Evolutionary conservation across 1,140 invertebrate genomes (phyloP).

Genomic region (Procambarus clarkii): DNA sequence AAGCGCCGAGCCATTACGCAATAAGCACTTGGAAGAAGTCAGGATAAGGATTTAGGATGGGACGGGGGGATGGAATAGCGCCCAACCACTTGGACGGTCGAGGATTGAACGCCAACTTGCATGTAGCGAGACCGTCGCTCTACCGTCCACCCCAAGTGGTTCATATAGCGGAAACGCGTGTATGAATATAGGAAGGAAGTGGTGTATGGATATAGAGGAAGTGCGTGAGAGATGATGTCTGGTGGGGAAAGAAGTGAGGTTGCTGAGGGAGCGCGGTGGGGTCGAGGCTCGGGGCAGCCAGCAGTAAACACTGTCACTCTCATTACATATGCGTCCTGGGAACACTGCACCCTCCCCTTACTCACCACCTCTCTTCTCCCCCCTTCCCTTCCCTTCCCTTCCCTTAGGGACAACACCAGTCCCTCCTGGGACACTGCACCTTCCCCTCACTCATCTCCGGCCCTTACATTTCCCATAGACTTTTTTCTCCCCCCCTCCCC

Average conservation of each 20-base stretch:
- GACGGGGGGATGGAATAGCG: too few species aligned
- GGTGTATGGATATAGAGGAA: background rate
- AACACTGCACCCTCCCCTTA: background rate
- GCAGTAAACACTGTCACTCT: conserved; percentile 18
- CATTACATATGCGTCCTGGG: conserved; percentile 42
- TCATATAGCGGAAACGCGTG: background rate
- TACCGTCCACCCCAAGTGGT: too few species aligned
- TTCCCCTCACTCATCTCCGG: too few species aligned
- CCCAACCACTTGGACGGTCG: too few species aligned
- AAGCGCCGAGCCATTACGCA: too few species aligned
- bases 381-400: background rate
- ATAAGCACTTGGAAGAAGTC: too few species aligned
- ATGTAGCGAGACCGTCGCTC: too few species aligned
- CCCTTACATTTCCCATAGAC: too few species aligned
- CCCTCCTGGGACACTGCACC: conserved; percentile 1
- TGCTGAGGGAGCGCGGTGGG: background rate
- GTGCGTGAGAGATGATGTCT: background rate
- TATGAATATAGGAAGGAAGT: background rate
- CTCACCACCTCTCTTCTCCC: background rate
- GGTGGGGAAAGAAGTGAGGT: background rate
- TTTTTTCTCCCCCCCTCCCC: too few species aligned
- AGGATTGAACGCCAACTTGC: background rate
- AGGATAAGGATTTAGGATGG: too few species aligned
- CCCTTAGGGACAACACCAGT: background rate
- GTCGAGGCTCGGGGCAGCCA: background rate